Evolutionary conservation across 2,113 vertebrate species (phyloP).

Genomic region (Cheilinus undulatus): DNA sequence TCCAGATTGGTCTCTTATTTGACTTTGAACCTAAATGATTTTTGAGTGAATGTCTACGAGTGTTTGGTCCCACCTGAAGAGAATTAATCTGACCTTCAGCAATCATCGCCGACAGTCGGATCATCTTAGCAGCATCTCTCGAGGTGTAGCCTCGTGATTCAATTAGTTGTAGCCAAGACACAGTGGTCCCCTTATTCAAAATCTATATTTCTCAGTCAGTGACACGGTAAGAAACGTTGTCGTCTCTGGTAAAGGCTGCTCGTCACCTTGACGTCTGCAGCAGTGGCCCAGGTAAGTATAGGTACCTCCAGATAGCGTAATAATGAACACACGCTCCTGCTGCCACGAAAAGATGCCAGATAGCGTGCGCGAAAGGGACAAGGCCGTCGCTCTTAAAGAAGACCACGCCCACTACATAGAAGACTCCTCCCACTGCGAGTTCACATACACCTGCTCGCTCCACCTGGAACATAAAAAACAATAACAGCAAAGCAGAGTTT

Average conservation of each 20-base stretch:
- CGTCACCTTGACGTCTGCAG: constrained; percentile 80
- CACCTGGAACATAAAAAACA: constrained; percentile 77
- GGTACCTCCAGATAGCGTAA: constrained; percentile 95
- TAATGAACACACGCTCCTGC: constrained; percentile 90
- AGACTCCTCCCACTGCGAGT: constrained; percentile 88
- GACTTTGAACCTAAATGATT: too few species aligned
- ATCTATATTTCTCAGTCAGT: not conserved
- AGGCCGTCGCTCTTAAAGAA: constrained; percentile 96
- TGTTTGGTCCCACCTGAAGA: too few species aligned
- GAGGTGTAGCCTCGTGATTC: not conserved
- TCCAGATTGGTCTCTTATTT: too few species aligned
- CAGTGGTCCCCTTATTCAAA: not conserved
- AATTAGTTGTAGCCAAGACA: not conserved
- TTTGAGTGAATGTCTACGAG: too few species aligned
- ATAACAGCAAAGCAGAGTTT: too few species aligned
- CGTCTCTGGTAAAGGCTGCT: not conserved
- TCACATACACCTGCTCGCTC: constrained; percentile 91
- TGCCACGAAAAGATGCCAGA: constrained; percentile 96
- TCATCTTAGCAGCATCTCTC: not conserved
- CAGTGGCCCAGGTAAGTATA: constrained; percentile 81
- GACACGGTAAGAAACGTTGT: too few species aligned
- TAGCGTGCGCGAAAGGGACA: constrained; percentile 95
- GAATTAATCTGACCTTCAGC: not conserved
- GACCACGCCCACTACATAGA: constrained; percentile 89
- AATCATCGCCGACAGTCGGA: not conserved